Evolutionary conservation across 2,888 invertebrate species (phyloP).

Genomic region (Philopedon plagiatum): DNA sequence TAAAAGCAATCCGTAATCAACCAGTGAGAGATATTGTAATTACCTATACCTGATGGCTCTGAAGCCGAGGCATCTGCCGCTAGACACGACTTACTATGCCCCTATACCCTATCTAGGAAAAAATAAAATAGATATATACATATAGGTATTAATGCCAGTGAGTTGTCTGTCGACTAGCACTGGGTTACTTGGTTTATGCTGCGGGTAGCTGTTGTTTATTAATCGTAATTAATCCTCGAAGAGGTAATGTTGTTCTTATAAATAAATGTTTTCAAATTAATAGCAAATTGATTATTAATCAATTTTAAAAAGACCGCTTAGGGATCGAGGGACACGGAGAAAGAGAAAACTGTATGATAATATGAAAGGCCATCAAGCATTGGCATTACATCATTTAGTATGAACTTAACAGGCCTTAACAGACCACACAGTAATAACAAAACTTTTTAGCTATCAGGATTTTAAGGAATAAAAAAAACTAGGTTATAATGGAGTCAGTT

Average conservation of each 20-base stretch:
- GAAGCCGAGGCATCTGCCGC: slow-evolving; percentile 34
- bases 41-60: slow-evolving; percentile 26
- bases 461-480: no score
- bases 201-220: slow-evolving; percentile 36
- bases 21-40: slow-evolving; percentile 4
- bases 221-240: slow-evolving; percentile 2
- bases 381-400: no score
- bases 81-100: slow-evolving; percentile 29
- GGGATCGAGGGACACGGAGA: no score
- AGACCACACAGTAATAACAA: no score
- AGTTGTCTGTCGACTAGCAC: slow-evolving; percentile 18
- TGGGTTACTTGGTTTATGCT: slow-evolving; percentile 41
- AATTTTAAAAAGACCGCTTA: no score
- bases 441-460: no score
- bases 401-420: no score
- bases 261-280: slow-evolving; percentile 1
- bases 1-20: neutral
- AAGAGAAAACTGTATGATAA: no score
- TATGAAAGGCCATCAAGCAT: no score
- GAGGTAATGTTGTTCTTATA: slow-evolving; percentile 8
- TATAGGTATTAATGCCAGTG: slow-evolving; percentile 37
- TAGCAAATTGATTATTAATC: no score
- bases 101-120: slow-evolving; percentile 31
- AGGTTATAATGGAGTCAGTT: no score
- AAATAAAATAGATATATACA: slow-evolving; percentile 41